Evolutionary conservation across 2,888 invertebrate species (phyloP), one percentile per base, ranked within the genome.

Genomic region (Allacma fusca): DNA sequence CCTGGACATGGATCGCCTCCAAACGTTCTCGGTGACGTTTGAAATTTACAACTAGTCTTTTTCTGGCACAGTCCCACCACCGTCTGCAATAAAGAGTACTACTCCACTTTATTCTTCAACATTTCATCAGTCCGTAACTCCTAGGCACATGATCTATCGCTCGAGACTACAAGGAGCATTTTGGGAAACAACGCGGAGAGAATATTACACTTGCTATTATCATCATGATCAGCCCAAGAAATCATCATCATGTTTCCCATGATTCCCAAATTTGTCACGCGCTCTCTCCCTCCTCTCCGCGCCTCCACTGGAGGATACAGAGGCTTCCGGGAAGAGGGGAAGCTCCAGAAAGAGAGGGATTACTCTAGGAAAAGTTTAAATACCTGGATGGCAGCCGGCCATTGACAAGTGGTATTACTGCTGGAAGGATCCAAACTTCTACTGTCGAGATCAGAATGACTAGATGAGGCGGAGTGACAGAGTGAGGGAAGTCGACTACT

Each of bases 1-100:
- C 93, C 92, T 19, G 96, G 96, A 86, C 97, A 98, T 0, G 97
- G 96, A 88, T 98, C 97, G 65, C 92, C 80, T 57, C 79, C 81
- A 86, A 95, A 94, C 69, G 93, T 93, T 86, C 92, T 92, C n/a
- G 95, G 92, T 85, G 92, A 92, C 74, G 96, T 95, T 86, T 93
- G 92, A 87, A 98, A 93, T 86, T 93, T 93, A 89, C 98, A 98
- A 86, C 93, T 93, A 65, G 94, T 89, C 87, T 94, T 94, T 89
- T 96, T 96, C 88, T 96, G 95, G 88, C 98, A 98, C 73, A 94
- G 92, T 86, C 95, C 94, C 83, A 96, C 93, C 85, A 97, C 94
- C 76, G 94, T 94, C 94, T 97, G 95, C 87, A 96, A 92, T 89
- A 94, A 90, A 85, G 93, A 92, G 89, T 94, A 94, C 94, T 94